Evolutionary conservation across 2,113 vertebrate genomes (phyloP), one percentile per base, ranked within the genome.

Genomic region (Scartelaos histophorus): DNA sequence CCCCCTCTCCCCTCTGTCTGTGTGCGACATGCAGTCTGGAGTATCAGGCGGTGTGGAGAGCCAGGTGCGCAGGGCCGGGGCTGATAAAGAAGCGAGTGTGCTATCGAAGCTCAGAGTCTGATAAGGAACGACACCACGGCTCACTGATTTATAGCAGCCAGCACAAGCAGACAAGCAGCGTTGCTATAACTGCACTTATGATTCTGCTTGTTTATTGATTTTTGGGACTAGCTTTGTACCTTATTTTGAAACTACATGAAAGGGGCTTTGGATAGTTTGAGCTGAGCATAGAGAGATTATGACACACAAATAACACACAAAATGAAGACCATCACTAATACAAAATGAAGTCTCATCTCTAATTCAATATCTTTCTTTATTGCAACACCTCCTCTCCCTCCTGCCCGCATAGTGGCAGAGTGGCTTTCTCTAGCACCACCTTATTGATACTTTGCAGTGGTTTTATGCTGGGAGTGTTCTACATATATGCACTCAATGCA

Each of bases 1-100:
- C 58, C 73, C 75, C 45, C 35, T 19, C 64, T 78, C 35, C 51
- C 61, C 67, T 54, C 54, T 69, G 76, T 61, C 76, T 65, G 66
- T 35, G 73, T 46, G 53, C 74, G 45, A 38, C 68, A 76, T 69
- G 80, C 82, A 82, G 83, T 86, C 85, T 72, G 76, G 86, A 78
- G 71, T 69, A 82, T 88, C 76, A 83, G 79, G 75, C 77, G 70
- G 70, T 22, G 73, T 72, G 73, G 85, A 86, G 85, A 88, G 73
- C 71, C 84, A 76, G 81, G 85, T 83, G 76, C 64, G 71, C 81
- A 79, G 78, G 82, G 70, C 80, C 84, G 47, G 76, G 78, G 70
- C 83, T 86, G 89, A 92, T 91, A 91, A 89, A 85, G 76, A 85
- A 80, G 83, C 71, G 12, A 78, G 77, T 65, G 78, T 76, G 76